Base-by-base conservation (phyloP, 2,888 invertebrate species). In the Adelognathus sp. region DNA sequence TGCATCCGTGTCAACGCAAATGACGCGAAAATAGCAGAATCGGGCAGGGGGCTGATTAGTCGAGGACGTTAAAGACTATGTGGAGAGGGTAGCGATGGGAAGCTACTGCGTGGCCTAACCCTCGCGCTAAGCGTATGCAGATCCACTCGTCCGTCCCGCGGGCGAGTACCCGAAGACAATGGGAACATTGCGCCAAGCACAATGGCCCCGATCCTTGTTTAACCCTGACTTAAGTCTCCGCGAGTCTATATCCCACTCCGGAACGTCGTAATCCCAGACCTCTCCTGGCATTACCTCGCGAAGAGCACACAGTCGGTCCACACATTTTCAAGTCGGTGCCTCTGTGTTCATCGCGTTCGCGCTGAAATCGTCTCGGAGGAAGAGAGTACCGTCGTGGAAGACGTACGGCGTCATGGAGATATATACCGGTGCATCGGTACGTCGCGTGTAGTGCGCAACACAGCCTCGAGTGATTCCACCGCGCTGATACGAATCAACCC, bases 121-220 rank as follows among this genome's bases (percentile, higher is more conserved):
- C 90, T 84, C 79, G 86, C 83, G 89, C 87, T 91, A 91, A 91
- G 90, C 91, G 89, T 91, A 91, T 91, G 91, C 90, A 91, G 91
- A 91, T 91, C 91, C 90, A 91, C 91, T 90, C 90, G 89, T 90
- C 89, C 90, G 81, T 84, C 83, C 79, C 81, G 80, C 75, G 64
- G 72, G 72, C 63, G 74, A 74, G 76, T 76, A 88, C 88, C 87
- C 88, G 87, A 87, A 91, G 88, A 91, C 91, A 91, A 91, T 91
- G 86, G 90, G 82, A 85, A 82, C 88, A 84, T 85, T 85, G 82
- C 82, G 77, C 81, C 67, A 33, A 79, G 89, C 88, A 91, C 91
- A 91, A 91, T 91, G 89, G 88, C 87, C 84, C 85, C 90, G 90
- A 91, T 90, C 90, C 91, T 91, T 91, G 90, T 90, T 91, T 91